Evolutionary conservation across 1,140 invertebrate genomes (phyloP).

Genomic region (Eumaeus atala): DNA sequence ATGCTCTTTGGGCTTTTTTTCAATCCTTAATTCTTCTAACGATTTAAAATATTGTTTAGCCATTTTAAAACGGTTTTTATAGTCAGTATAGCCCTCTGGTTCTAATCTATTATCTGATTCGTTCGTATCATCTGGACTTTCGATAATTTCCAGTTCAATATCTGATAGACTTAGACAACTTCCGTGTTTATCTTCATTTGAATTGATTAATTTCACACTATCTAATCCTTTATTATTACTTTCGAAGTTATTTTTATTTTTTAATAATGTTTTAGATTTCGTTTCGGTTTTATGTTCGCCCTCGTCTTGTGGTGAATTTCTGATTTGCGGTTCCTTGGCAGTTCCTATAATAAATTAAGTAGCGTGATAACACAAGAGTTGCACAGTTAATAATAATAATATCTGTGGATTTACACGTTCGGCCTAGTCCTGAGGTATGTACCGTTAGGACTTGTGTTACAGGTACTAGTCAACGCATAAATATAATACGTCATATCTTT

Average conservation of each 20-base stretch:
- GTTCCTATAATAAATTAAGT: constrained; percentile 28
- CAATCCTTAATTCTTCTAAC: constrained; percentile 56
- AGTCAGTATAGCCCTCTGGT: constrained; percentile 42
- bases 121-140: constrained; percentile 38
- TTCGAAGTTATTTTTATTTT: constrained; percentile 12
- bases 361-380: not conserved
- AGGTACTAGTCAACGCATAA: too few relatives aligned
- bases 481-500: too few relatives aligned
- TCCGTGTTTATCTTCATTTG: constrained; percentile 33
- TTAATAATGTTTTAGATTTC: constrained; percentile 18
- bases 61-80: constrained; percentile 64
- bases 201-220: constrained; percentile 32
- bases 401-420: too few relatives aligned
- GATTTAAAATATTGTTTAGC: constrained; percentile 69
- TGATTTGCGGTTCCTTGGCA: constrained; percentile 16
- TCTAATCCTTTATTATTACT: constrained; percentile 24
- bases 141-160: constrained; percentile 62
- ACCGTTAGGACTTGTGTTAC: too few relatives aligned
- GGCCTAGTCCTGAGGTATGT: too few relatives aligned
- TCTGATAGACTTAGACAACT: constrained; percentile 55
- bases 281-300: constrained; percentile 1
- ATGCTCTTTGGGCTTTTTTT: constrained; percentile 40
- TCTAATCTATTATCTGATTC: constrained; percentile 36
- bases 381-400: too few relatives aligned
- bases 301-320: constrained; percentile 8